Conservation (phyloP, 2,888 invertebrate genomes). For the Limnephilus marmoratus region DNA sequence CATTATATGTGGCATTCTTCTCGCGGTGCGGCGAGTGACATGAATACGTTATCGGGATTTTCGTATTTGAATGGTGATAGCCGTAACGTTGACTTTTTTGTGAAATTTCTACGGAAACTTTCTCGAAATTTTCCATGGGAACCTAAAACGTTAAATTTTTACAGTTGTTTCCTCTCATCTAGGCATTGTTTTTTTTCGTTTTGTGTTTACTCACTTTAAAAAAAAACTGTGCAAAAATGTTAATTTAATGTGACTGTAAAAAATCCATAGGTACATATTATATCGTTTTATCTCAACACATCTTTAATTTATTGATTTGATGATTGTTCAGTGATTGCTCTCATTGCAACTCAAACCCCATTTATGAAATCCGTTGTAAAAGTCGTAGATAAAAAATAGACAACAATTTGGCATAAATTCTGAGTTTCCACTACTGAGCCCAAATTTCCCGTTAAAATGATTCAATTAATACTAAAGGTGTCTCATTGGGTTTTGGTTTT, state of each 20-base stretch:
- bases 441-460: background rate
- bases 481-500: too few species aligned
- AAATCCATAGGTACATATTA: background rate
- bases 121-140: constrained; percentile 27
- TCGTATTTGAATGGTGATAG: constrained; percentile 22
- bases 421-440: background rate
- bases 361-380: background rate
- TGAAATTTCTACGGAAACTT: constrained; percentile 14
- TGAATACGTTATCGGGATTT: constrained; percentile 13
- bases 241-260: too few species aligned
- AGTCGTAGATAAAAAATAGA: background rate
- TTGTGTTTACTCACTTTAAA: background rate
- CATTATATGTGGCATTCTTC: background rate
- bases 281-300: background rate
- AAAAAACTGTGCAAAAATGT: background rate
- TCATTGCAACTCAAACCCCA: background rate
- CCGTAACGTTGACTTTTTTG: background rate
- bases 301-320: background rate
- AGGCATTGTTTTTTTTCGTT: background rate
- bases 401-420: background rate
- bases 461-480: too few species aligned
- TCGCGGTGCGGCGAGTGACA: constrained; percentile 13
- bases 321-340: background rate
- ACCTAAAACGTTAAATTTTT: background rate
- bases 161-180: background rate